phyloP scores from a whole-genome alignment of 2,113 vertebrate genomes.

The Acanthisitta chloris region DNA sequence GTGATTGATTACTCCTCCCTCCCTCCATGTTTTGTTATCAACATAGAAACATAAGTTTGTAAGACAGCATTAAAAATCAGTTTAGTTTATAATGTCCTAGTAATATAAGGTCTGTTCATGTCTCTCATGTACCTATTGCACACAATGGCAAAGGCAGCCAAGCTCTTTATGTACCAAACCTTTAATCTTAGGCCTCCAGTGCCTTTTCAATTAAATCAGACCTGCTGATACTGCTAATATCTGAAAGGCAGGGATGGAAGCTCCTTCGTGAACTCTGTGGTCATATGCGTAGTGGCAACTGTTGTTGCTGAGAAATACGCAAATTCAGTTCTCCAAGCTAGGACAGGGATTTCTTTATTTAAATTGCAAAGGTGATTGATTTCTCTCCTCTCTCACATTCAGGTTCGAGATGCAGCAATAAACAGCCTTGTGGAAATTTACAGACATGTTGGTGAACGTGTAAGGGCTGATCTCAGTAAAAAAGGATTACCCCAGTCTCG shows the following conservation, averaged over 20 bases:
- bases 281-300: not conserved
- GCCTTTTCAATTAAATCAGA: not conserved
- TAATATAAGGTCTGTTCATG: not conserved
- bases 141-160: not conserved
- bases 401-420: constrained; percentile 97
- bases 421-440: constrained; percentile 97
- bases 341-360: not conserved
- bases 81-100: not conserved
- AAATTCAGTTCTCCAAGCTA: not conserved
- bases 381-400: not conserved
- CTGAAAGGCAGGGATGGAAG: not conserved
- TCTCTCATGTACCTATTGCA: not conserved
- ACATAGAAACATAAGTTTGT: not conserved
- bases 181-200: not conserved
- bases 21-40: not conserved
- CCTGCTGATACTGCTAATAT: not conserved
- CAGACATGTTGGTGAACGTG: constrained; percentile 94
- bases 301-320: not conserved
- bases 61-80: not conserved
- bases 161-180: accelerated
- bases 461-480: constrained; percentile 96
- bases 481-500: constrained; percentile 96
- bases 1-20: not conserved
- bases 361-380: not conserved
- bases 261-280: not conserved